Conservation (phyloP, 2,888 invertebrate genomes). For the Agrochola lota region DNA sequence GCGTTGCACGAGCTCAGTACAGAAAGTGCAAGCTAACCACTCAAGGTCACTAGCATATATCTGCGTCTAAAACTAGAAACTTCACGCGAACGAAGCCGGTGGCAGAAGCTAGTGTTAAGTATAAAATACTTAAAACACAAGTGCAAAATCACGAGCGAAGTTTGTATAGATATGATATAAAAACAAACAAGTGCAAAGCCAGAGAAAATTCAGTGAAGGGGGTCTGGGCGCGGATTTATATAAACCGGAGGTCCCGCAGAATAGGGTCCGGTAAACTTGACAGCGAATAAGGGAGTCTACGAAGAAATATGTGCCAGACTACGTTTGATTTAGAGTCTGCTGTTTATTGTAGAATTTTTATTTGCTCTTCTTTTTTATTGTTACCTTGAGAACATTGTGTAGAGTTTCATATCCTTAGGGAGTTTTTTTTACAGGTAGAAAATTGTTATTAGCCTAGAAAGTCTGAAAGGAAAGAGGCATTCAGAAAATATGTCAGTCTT, state of each 20-base stretch:
- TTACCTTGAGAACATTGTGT: neutral
- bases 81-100: neutral
- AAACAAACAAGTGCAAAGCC: constrained; percentile 74
- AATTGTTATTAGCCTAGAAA: too few relatives aligned
- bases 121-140: neutral
- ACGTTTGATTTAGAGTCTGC: constrained; percentile 28
- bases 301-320: constrained; percentile 26
- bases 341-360: neutral
- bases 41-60: too few relatives aligned
- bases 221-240: constrained; percentile 69
- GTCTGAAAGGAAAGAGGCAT: neutral
- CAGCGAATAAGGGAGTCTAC: constrained; percentile 30
- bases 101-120: neutral
- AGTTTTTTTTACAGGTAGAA: neutral
- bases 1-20: too few relatives aligned
- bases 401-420: neutral
- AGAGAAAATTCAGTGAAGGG: constrained; percentile 71
- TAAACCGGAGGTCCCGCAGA: constrained; percentile 68
- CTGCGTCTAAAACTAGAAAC: neutral
- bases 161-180: constrained; percentile 70
- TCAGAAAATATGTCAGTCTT: neutral
- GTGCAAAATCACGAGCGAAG: constrained; percentile 22
- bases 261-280: constrained; percentile 46
- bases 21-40: too few relatives aligned
- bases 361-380: neutral